Evolutionary conservation across 2,888 invertebrate genomes (phyloP), one percentile per base, ranked within the genome.

Genomic region (Macaria liturata): DNA sequence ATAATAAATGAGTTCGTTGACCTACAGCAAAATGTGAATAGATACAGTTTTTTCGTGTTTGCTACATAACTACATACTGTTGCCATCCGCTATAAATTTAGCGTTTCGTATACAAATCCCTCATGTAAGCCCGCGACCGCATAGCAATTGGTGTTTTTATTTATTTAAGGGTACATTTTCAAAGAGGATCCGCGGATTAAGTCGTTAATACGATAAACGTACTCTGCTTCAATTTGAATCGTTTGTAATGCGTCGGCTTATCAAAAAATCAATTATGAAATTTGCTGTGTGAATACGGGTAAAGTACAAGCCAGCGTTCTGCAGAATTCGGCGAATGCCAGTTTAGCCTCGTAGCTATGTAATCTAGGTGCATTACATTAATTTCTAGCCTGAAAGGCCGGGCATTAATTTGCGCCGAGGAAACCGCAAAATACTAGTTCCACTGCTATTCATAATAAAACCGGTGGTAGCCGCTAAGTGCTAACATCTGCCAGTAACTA

Each of bases 401-500:
- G 83, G 81, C 87, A 89, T 90, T 90, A 89, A 90, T 91, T 91
- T 87, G 89, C 80, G 88, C 85, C 78, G 77, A 86, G 84, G 85
- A 86, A 84, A 84, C 91, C 91, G 75, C 90, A 89, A 88, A 91
- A 89, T 89, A 89, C 87, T 88, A 87, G 88, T 88, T 87, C 90
- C 86, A 84, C 83, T 86, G 87, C 86, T 87, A 89, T 91, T 90
- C 89, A 90, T 91, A 90, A 89, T 89, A 88, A 87, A 89, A 89
- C 85, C 83, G 83, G 78, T 76, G 87, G 83, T 81, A 81, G 83
- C 88, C 86, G 84, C 88, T 89, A 90, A 90, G 88, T 89, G 88
- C 86, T 78, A 81, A 83, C 89, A 89, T 88, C 90, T 89, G 89
- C 83, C 81, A 80, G 76, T 81, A 81, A 78, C 81, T 80, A 83